Evolutionary conservation across 2,888 invertebrate genomes (phyloP).

Genomic region (Euspilapteryx auroguttella): DNA sequence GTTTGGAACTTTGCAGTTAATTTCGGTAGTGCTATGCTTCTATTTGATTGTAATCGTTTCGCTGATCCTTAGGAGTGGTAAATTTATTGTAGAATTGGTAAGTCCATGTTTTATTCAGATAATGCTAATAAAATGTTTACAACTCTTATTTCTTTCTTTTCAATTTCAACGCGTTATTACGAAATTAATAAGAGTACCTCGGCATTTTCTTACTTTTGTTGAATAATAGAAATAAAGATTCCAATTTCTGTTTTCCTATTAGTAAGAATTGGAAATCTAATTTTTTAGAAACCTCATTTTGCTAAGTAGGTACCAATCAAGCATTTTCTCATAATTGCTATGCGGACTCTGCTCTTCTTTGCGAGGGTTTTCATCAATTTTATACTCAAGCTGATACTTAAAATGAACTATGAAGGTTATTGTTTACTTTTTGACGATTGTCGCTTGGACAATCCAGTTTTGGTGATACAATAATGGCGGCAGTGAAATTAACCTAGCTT

Average conservation of each 20-base stretch:
- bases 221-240: no score
- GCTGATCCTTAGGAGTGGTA: slow-evolving; percentile 34
- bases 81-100: slow-evolving; percentile 33
- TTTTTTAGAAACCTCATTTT: no score
- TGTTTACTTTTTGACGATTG: slow-evolving; percentile 60
- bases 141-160: slow-evolving; percentile 68
- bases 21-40: slow-evolving; percentile 48
- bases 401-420: slow-evolving; percentile 21
- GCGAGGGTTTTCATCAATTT: no score
- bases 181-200: no score
- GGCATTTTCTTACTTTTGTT: no score
- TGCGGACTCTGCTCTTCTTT: no score
- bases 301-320: no score
- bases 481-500: slow-evolving; percentile 57
- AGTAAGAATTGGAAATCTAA: no score
- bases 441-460: slow-evolving; percentile 48
- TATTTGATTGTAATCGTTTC: slow-evolving; percentile 43
- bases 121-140: slow-evolving; percentile 71
- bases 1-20: slow-evolving; percentile 49
- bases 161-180: slow-evolving; percentile 52
- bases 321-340: no score
- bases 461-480: slow-evolving; percentile 59
- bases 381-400: no score
- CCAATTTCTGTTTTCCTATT: no score
- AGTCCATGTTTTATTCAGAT: slow-evolving; percentile 27